Base-by-base conservation (phyloP, 2,113 vertebrate genomes). In the Micronycteris hirsuta region DNA sequence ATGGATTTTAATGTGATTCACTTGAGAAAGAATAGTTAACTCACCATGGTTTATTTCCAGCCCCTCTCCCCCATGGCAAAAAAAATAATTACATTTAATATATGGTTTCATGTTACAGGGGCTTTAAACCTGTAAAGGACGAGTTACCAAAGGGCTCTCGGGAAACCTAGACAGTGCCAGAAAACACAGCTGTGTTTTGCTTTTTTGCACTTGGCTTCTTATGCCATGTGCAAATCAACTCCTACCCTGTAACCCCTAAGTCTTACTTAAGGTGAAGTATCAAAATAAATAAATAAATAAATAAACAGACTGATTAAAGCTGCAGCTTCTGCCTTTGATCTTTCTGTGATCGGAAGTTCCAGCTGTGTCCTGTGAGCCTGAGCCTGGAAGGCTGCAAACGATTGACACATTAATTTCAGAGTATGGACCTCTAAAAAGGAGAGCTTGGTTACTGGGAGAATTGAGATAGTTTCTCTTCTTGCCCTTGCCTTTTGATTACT, bases 41-140 rank as follows among this genome's bases (percentile, higher is more conserved):
- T 20, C 3, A 10, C 80, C 38, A 41, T 65, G 1, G 33, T 47
- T 93, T 91, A 84, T 89, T 85, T 77, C 45, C 28, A 71, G 5
- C 15, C 33, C 28, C 10, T 1, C 4, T 12, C 10, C 28, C 3
- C 33, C 31, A 86, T 82, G 26, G 36, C 86, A 38, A 54, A 87
- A 87, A 84, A 84, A 92, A 83, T 74, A 73, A n/a, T 84, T 71
- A 47, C 9, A 31, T 77, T 93, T 95, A 96, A 58, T 58, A 4
- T 84, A 36, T 56, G 24, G 13, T 67, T 67, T 16, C 47, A 10
- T 52, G n/a, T 93, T 89, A 41, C 4, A 67, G 61, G 49, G 45
- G 10, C 45, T 73, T 65, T 36, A 63, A 33, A 82, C 33, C 33
- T 89, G 52, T 47, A 22, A 85, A 54, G 22, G 41, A 24, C 17